Evolutionary conservation across 2,113 vertebrate genomes (phyloP).

Genomic region (Rhagologus leucostigma): DNA sequence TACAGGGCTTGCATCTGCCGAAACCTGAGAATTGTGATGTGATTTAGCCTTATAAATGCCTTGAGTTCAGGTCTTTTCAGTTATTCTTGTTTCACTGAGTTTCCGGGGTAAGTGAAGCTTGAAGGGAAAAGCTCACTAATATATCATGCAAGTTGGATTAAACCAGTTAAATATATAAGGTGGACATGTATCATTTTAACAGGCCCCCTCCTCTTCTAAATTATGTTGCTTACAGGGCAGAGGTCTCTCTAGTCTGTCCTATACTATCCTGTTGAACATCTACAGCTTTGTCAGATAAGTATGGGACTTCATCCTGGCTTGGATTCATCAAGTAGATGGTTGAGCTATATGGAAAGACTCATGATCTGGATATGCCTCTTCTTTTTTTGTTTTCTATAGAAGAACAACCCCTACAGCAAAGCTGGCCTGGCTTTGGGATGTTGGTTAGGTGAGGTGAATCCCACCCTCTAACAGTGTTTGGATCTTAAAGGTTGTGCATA

Average conservation of each 20-base stretch:
- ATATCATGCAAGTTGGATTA: not conserved
- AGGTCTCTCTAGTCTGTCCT: not conserved
- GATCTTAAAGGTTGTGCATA: not conserved
- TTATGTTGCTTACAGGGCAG: not conserved
- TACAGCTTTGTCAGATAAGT: not conserved
- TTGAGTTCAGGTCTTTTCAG: not conserved
- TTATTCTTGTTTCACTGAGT: not conserved
- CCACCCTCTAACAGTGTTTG: not conserved
- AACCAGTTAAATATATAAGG: not conserved
- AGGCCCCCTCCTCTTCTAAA: fast-evolving
- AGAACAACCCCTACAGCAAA: not conserved
- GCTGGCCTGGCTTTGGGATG: not conserved
- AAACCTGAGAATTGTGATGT: not conserved
- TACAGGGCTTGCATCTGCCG: not conserved
- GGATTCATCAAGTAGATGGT: not conserved
- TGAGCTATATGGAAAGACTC: not conserved
- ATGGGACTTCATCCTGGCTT: not conserved
- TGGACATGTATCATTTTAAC: not conserved
- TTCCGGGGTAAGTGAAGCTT: not conserved
- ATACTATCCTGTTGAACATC: not conserved
- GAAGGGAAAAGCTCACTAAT: not conserved
- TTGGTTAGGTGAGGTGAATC: not conserved
- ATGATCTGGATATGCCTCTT: not conserved
- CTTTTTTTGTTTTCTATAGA: not conserved
- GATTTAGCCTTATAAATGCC: not conserved